Evolutionary conservation across 2,888 invertebrate species (phyloP), one percentile per base, ranked within the genome.

Genomic region (Thymelicus lineola): DNA sequence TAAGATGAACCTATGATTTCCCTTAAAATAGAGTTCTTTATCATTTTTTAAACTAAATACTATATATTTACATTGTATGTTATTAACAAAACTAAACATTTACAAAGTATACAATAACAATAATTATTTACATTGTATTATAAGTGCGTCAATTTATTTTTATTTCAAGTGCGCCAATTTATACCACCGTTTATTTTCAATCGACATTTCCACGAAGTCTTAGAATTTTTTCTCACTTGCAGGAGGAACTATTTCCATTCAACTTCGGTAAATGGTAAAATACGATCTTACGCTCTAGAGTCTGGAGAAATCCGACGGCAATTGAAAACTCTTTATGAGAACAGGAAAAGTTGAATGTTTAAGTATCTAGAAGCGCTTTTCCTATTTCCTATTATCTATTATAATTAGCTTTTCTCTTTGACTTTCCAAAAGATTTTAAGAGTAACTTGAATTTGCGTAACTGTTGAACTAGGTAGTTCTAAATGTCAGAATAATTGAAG

Each of bases 311-410:
- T 88, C 87, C 86, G 82, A 81, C 80, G 82, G 78, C 89, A 86
- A 88, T 90, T 88, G 89, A 86, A 89, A 87, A 86, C 84, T 87
- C 86, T 88, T 85, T 84, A 83, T 83, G 83, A 79, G 80, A 81
- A 78, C 76, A 75, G 48, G 75, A 74, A 73, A 74, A 73, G 69
- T 62, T 62, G 64, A 70, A 70, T 71, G 71, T 75, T 77, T 64
- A 67, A 50, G 67, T 53, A 46, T 58, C 74, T 75, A 59, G 74
- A 74, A 71, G 71, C 36, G 55, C 14, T 28, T 55, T 28, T 28
- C 3, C 12, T 28, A 14, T 14, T 55, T 55, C 14, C 17, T 17
- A 50, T 50, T 7, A 50, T 28, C 17, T 17, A 50, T 50, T 7
- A 50, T 50, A 17, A 12, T 15, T 50, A 7, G 12, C 15, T 17